A percentile compares a stretch with the other conserved stretches of the same genome.
Evolutionary conservation across 1,140 invertebrate genomes (phyloP).

Genomic region (Thalassaphorura encarpata): DNA sequence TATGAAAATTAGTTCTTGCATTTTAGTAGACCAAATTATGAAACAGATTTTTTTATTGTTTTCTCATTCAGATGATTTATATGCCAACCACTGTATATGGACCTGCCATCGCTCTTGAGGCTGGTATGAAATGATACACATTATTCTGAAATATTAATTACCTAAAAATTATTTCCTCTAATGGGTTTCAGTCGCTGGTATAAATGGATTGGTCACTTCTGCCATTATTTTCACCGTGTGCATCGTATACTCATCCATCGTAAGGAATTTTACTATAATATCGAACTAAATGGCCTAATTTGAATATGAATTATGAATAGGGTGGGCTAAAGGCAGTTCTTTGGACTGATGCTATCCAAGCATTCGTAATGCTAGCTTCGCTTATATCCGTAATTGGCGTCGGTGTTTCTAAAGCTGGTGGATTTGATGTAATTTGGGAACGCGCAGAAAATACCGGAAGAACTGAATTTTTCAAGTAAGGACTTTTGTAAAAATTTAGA

Average conservation of each 20-base stretch:
- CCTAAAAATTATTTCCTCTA: background rate
- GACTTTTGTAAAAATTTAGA: background rate
- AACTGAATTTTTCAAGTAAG: slow-evolving; percentile 65
- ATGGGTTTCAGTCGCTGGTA: slow-evolving; percentile 53
- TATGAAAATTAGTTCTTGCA: slow-evolving; percentile 36
- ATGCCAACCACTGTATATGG: slow-evolving; percentile 10
- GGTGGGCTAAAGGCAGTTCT: slow-evolving; percentile 47
- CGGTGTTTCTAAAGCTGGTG: slow-evolving; percentile 59
- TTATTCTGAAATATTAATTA: background rate
- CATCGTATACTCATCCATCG: slow-evolving; percentile 82
- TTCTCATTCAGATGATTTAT: slow-evolving; percentile 13
- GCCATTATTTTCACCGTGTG: slow-evolving; percentile 77
- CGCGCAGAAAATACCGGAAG: slow-evolving; percentile 52
- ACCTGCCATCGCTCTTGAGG: background rate
- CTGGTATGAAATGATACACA: background rate
- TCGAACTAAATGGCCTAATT: background rate
- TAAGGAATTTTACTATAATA: slow-evolving; percentile 38
- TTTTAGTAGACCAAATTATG: background rate
- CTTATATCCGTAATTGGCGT: slow-evolving; percentile 49
- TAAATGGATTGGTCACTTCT: slow-evolving; percentile 67
- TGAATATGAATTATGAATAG: slow-evolving; percentile 34
- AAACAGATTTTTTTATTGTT: background rate
- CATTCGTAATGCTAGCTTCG: slow-evolving; percentile 42
- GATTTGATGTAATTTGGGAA: slow-evolving; percentile 54
- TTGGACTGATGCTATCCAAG: slow-evolving; percentile 47